Conservation (phyloP, 2,888 invertebrate genomes). For the Perizoma flavofasciatum region DNA sequence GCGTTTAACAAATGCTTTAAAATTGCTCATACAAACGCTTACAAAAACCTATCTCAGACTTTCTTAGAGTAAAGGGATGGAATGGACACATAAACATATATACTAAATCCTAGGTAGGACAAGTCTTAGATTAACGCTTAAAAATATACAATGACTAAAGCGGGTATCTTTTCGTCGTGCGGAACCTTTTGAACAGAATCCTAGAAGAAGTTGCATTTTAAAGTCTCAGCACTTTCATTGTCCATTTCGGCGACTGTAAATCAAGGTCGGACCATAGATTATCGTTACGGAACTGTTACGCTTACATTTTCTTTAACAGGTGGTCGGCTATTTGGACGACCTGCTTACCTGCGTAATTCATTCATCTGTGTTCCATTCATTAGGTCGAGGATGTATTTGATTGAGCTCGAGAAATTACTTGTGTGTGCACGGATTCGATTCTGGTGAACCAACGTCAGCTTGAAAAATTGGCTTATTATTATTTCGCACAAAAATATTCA, state of each 20-base stretch:
- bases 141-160: too few relatives aligned
- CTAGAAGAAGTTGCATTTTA: neutral
- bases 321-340: constrained; percentile 36
- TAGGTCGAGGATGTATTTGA: constrained; percentile 21
- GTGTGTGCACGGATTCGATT: neutral
- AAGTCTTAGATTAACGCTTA: too few relatives aligned
- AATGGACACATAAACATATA: too few relatives aligned
- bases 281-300: constrained; percentile 51
- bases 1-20: too few relatives aligned
- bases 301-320: constrained; percentile 41
- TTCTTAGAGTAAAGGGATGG: too few relatives aligned
- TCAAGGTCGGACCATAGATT: constrained; percentile 59
- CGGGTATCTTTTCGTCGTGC: too few relatives aligned
- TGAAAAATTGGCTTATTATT: too few relatives aligned
- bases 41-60: too few relatives aligned
- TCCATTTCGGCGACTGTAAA: constrained; percentile 46
- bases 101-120: too few relatives aligned
- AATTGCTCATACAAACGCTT: too few relatives aligned
- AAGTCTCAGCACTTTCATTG: constrained; percentile 35
- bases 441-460: neutral
- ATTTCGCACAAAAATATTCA: too few relatives aligned
- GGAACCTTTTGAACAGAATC: too few relatives aligned
- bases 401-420: neutral
- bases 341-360: constrained; percentile 37
- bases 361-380: constrained; percentile 31